Base-by-base conservation (phyloP, 1,140 invertebrate species). In the Heliconius eleuchia region DNA sequence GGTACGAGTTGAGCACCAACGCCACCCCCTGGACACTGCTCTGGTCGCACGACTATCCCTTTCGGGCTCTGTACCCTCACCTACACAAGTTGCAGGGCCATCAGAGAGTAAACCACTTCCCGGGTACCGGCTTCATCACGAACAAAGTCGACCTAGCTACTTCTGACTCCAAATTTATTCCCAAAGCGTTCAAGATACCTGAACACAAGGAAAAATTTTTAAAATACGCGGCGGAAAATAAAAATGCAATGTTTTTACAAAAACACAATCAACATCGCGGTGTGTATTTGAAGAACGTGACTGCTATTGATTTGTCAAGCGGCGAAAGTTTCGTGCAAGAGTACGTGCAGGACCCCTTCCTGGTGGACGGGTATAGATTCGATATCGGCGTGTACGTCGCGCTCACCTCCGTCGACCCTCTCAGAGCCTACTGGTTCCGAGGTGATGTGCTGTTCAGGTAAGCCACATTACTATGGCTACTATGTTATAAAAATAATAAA, bases 361-460 rank as follows among this genome's bases (percentile, higher is more conserved):
- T 98, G 19, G 96, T 98, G 4, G 97, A 98, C 88, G 97, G 97
- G 0, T 96, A 98, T 89, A 99, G 99, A 95, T 99, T 99, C 95
- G 99, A 99, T 91, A 98, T 99, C 89, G 99, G 99, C 23, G 96
- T 99, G 27, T 99, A 99, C 93, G 98, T 98, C 0, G 97, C 98
- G 1, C 95, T 99, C 2, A 99, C 99, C 0, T 99, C 98, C 0
- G 96, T 99, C 1, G 96, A 99, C 94, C 99, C 99, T 16, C 91
- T 99, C 1, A 95, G 98, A 85, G 96, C 98, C 0, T 99, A 99
- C 87, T 97, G 97, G 77, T 98, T 99, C 88, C 97, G 97, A 89
- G 98, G 97, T 8, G 99, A 99, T 87, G 96, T 97, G 2, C 92
- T 99, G 6, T 97, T 99, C 84, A 97, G 97, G 97, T 97, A 92